Conservation (phyloP, 1,140 invertebrate species). For the Lasioglossum baleicum region DNA sequence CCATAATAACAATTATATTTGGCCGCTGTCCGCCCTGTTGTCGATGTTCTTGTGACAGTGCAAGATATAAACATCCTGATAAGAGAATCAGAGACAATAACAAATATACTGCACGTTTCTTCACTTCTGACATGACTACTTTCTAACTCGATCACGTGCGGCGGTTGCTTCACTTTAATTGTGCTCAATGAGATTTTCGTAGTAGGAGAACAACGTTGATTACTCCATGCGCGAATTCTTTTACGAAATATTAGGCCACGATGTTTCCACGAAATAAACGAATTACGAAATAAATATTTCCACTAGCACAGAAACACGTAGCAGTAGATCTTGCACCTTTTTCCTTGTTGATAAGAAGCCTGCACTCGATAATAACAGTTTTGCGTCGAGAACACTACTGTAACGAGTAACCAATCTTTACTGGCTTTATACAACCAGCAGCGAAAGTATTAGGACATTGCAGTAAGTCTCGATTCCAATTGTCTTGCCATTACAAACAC, state of each 20-base stretch:
- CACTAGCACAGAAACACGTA: no score
- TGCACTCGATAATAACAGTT: background rate
- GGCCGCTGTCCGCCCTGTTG: slow-evolving; percentile 59
- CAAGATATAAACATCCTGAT: background rate
- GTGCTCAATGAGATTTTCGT: background rate
- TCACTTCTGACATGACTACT: background rate
- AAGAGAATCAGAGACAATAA: background rate
- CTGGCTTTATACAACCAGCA: slow-evolving; percentile 24
- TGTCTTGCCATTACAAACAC: background rate
- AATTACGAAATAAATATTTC: no score
- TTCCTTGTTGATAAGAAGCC: background rate
- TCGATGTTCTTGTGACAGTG: no score
- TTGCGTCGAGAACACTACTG: background rate
- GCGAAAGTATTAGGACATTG: slow-evolving; percentile 8
- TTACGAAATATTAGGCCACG: background rate
- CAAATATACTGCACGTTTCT: background rate
- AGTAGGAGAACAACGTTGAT: background rate
- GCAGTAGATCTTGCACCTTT: background rate
- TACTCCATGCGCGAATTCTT: no score
- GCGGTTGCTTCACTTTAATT: background rate
- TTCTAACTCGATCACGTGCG: background rate
- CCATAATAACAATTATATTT: slow-evolving; percentile 82
- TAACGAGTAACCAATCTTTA: background rate
- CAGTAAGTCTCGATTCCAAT: background rate
- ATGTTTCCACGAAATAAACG: no score